phyloP scores from a whole-genome alignment of 2,888 invertebrate genomes.

The Ametastegia equiseti region DNA sequence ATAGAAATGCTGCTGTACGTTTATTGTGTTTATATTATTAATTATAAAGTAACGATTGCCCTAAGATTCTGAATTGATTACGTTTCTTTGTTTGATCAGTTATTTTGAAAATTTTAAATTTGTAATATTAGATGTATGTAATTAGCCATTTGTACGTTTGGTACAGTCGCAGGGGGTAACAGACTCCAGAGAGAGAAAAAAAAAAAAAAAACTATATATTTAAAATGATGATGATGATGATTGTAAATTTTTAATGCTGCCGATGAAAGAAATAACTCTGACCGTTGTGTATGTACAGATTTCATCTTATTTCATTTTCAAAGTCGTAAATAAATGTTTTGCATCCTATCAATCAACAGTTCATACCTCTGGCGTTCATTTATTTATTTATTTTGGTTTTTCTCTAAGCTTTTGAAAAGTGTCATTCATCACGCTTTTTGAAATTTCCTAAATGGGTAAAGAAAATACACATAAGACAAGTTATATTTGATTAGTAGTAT shows the following conservation, averaged over 20 bases:
- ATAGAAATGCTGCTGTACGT: conserved; percentile 60
- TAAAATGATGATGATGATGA: not conserved
- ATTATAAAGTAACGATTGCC: conserved; percentile 53
- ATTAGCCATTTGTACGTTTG: conserved; percentile 40
- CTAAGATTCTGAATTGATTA: conserved; percentile 47
- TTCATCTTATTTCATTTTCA: conserved; percentile 63
- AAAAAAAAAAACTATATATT: conserved; percentile 9
- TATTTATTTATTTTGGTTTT: too few relatives aligned
- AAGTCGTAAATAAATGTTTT: conserved; percentile 68
- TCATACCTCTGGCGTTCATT: too few relatives aligned
- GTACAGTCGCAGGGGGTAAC: not conserved
- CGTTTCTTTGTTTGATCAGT: conserved; percentile 47
- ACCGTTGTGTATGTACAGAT: conserved; percentile 63
- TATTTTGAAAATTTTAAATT: conserved; percentile 9
- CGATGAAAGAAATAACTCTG: conserved; percentile 57
- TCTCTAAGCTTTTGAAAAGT: too few relatives aligned
- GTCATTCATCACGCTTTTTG: too few relatives aligned
- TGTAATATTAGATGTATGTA: not conserved
- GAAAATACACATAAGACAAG: too few relatives aligned
- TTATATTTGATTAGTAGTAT: too few relatives aligned
- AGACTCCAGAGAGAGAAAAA: not conserved
- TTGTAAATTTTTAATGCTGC: conserved; percentile 54
- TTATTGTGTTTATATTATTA: conserved; percentile 60
- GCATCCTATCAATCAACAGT: conserved; percentile 64
- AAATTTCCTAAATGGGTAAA: too few relatives aligned